These are phyloP conservation scores for Cariama cristata DNA, from an alignment of 2,113 vertebrate genomes.

Conservation along the genomic window DNA sequence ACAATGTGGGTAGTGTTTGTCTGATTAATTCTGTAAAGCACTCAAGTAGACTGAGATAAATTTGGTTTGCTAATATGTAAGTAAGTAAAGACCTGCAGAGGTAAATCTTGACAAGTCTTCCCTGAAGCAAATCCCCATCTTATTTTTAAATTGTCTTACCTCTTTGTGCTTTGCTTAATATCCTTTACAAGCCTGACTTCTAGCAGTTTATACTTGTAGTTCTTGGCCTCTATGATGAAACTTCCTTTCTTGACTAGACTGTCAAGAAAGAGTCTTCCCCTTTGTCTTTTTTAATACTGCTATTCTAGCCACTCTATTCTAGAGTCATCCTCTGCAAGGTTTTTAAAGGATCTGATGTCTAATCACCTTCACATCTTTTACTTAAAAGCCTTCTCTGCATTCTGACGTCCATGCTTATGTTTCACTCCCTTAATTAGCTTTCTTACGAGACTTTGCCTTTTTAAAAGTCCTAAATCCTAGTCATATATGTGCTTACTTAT, in stretches of 20 bases:
- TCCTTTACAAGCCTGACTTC: background rate
- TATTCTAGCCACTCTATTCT: background rate
- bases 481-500: background rate
- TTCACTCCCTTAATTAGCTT: background rate
- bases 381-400: background rate
- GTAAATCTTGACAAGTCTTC: background rate
- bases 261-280: background rate
- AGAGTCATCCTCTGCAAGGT: background rate
- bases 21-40: background rate
- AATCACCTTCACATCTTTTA: background rate
- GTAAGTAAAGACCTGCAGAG: background rate
- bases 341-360: background rate
- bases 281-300: background rate
- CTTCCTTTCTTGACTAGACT: background rate
- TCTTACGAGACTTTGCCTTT: background rate
- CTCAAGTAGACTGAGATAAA: background rate
- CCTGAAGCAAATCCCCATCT: background rate
- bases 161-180: background rate
- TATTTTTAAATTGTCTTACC: background rate
- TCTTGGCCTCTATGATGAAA: background rate
- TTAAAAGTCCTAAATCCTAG: background rate
- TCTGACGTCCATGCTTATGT: background rate
- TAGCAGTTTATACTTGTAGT: background rate
- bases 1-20: background rate
- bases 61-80: background rate